These are phyloP conservation scores for Drosophila quinaria DNA, from an alignment of 2,888 invertebrate species.

Conservation along the genomic window DNA sequence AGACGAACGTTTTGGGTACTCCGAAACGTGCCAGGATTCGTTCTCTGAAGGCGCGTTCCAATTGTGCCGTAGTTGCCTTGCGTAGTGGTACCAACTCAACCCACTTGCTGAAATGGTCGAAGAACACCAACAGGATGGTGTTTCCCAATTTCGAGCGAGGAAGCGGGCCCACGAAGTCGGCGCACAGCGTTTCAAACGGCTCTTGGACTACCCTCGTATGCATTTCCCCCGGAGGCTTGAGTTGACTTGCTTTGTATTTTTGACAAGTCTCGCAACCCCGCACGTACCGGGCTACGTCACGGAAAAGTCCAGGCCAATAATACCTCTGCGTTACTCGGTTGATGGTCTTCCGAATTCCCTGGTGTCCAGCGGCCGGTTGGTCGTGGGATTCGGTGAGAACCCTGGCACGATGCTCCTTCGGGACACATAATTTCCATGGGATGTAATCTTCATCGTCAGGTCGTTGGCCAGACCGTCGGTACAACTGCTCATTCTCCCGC, in stretches of 20 bases:
- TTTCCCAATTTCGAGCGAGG: no score
- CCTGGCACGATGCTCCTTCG: neutral
- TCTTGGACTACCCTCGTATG: no score
- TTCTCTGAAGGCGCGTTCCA: no score
- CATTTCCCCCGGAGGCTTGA: no score
- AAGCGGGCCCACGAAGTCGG: no score
- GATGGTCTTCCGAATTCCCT: constrained; percentile 34
- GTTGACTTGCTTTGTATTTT: constrained; percentile 26
- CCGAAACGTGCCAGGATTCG: no score
- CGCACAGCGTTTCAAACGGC: no score
- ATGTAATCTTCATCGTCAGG: neutral
- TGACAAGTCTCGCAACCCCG: constrained; percentile 3
- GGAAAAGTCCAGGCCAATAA: constrained; percentile 39
- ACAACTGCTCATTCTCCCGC: neutral
- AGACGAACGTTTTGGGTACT: no score
- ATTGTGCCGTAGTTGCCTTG: no score
- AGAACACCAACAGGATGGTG: no score
- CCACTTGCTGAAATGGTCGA: no score
- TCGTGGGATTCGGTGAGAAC: constrained; percentile 8
- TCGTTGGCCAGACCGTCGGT: neutral
- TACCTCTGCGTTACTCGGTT: constrained; percentile 20
- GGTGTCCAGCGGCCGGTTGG: neutral
- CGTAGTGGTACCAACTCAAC: no score
- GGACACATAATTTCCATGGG: neutral
- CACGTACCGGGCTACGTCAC: constrained; percentile 21